A percentile compares a stretch with the other conserved stretches of the same genome.
Evolutionary conservation across 2,797 vertebrate species (phyloP).

Genomic region (Astyanax mexicanus): DNA sequence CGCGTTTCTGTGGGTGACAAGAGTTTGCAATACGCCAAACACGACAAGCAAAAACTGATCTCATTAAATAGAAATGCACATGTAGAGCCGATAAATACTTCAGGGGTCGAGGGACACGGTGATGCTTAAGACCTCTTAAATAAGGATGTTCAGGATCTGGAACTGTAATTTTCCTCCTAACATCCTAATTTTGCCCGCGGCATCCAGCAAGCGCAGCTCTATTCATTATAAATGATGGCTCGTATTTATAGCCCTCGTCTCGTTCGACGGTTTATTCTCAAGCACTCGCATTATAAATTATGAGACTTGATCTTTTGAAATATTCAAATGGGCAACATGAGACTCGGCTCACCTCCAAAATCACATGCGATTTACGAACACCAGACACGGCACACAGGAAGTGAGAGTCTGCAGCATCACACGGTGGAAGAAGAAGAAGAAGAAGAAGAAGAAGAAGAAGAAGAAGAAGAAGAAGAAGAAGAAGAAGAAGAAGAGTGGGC

Average conservation of each 20-base stretch:
- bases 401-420: neutral
- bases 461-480: too few relatives aligned
- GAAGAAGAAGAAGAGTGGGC: too few relatives aligned
- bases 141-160: neutral
- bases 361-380: slow-evolving; percentile 31
- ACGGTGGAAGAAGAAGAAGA: too few relatives aligned
- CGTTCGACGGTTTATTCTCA: slow-evolving; percentile 37
- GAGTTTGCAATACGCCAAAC: neutral
- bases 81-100: slow-evolving; percentile 5
- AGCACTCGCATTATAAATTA: slow-evolving; percentile 52
- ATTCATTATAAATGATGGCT: slow-evolving; percentile 54
- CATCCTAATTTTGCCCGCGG: slow-evolving; percentile 24
- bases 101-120: neutral
- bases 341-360: slow-evolving; percentile 46
- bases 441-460: too few relatives aligned
- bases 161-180: slow-evolving; percentile 10
- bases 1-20: neutral
- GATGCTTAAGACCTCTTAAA: neutral
- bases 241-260: slow-evolving; percentile 40
- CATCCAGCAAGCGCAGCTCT: slow-evolving; percentile 44
- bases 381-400: slow-evolving; percentile 11
- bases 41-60: neutral
- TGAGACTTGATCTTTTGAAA: slow-evolving; percentile 50
- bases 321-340: slow-evolving; percentile 46
- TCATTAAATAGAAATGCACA: neutral